phyloP scores from a whole-genome alignment of 2,113 vertebrate species.

The Urocitellus parryii region DNA sequence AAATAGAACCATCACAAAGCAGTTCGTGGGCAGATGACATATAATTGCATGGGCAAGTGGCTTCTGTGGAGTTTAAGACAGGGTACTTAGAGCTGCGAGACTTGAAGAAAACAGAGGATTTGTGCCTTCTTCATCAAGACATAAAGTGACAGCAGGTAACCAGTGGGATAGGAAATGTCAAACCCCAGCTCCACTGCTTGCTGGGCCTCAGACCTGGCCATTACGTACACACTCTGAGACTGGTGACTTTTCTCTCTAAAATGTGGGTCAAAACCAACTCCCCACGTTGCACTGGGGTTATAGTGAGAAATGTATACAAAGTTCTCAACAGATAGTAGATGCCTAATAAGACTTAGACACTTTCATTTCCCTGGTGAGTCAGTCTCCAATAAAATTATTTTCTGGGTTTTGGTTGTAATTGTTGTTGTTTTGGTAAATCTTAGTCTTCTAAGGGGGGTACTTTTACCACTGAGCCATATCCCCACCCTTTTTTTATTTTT shows the following conservation, averaged over 20 bases:
- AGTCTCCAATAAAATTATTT: not conserved
- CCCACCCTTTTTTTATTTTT: too few relatives aligned
- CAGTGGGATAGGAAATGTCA: not conserved
- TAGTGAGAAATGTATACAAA: not conserved
- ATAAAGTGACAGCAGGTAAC: not conserved
- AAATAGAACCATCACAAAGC: not conserved
- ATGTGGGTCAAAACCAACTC: not conserved
- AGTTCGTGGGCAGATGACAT: not conserved
- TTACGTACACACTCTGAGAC: not conserved
- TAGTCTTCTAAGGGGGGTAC: too few relatives aligned
- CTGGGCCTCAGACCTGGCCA: not conserved
- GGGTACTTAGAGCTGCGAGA: not conserved
- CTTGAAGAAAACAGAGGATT: not conserved
- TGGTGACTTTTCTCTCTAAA: not conserved
- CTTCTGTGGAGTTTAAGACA: not conserved
- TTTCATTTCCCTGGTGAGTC: not conserved
- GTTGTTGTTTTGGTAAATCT: too few relatives aligned
- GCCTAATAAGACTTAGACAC: not conserved
- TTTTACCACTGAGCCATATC: too few relatives aligned
- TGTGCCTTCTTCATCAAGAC: not conserved
- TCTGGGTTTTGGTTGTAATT: not conserved
- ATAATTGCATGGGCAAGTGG: not conserved
- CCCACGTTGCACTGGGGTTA: not conserved
- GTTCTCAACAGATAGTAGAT: not conserved
- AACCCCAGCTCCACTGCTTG: not conserved